A percentile compares a stretch with the other conserved stretches of the same genome.
These are phyloP conservation scores for Caenorhabditis elegans DNA, from an alignment of 1,140 invertebrate species.

Conservation along the genomic window DNA sequence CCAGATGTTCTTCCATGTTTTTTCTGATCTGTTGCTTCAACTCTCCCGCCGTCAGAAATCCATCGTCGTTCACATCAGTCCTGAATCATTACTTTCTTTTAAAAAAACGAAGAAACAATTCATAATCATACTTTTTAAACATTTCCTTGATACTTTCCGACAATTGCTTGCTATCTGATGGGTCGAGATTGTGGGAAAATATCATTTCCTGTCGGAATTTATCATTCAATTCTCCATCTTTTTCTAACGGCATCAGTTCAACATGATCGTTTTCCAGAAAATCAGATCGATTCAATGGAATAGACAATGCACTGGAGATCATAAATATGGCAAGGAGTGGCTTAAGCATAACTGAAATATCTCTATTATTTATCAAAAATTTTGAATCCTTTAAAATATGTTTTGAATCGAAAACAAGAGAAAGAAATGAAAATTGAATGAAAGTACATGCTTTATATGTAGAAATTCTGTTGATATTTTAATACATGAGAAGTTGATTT, in stretches of 20 bases:
- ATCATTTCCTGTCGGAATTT: not conserved
- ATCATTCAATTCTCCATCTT: not conserved
- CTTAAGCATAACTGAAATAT: not conserved
- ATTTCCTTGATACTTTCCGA: not conserved
- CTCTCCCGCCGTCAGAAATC: not conserved
- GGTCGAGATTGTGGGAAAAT: not conserved
- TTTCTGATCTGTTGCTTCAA: not conserved
- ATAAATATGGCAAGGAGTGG: not conserved
- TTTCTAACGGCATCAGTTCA: not conserved
- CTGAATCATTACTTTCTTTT: not conserved
- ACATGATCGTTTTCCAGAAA: not conserved
- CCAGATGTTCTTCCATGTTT: not conserved
- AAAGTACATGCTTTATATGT: too few species aligned
- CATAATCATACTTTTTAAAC: not conserved
- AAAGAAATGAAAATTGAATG: too few species aligned
- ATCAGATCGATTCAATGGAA: not conserved
- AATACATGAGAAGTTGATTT: too few species aligned
- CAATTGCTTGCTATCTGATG: not conserved
- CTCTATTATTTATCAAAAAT: too few species aligned
- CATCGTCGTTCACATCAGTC: not conserved
- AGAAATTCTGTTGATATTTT: too few species aligned
- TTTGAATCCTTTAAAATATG: too few species aligned
- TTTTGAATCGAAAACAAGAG: too few species aligned
- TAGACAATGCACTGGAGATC: not conserved
- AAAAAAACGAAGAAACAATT: too few species aligned